phyloP scores from a whole-genome alignment of 2,888 invertebrate genomes.

The Dermolepida albohirtum region DNA sequence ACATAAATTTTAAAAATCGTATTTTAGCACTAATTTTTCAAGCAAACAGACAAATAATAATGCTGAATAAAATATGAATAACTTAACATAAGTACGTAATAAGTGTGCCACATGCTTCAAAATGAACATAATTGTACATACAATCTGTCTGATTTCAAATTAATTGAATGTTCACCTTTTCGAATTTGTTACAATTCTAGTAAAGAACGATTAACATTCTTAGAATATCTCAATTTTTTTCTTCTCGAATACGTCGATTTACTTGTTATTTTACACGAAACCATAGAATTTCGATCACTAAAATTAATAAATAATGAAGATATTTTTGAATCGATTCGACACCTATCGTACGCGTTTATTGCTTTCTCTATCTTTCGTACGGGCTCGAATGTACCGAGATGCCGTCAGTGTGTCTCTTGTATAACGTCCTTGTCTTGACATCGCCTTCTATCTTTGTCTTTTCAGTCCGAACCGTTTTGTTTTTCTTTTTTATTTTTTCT shows the following conservation, averaged over 20 bases:
- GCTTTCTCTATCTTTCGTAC: background rate
- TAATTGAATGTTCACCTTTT: conserved; percentile 19
- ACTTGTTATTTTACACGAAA: conserved; percentile 16
- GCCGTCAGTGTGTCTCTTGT: background rate
- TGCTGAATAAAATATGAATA: too few relatives aligned
- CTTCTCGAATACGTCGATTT: conserved; percentile 2
- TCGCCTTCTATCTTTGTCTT: background rate
- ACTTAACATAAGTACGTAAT: too few relatives aligned
- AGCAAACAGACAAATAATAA: too few relatives aligned
- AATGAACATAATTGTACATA: conserved; percentile 9
- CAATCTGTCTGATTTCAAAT: conserved; percentile 8
- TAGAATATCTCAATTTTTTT: conserved; percentile 10
- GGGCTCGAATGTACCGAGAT: too few relatives aligned
- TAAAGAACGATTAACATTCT: conserved; percentile 28
- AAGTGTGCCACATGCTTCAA: background rate
- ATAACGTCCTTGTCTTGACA: background rate
- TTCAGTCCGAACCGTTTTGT: background rate
- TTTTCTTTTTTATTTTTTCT: background rate
- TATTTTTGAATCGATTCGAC: conserved; percentile 1
- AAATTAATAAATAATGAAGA: conserved; percentile 19
- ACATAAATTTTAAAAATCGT: too few relatives aligned
- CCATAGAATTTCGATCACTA: conserved; percentile 15
- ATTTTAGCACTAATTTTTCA: too few relatives aligned
- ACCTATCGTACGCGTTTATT: background rate
- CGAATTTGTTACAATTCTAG: conserved; percentile 24